phyloP scores from a whole-genome alignment of 2,113 vertebrate species.

The Etia nguti region DNA sequence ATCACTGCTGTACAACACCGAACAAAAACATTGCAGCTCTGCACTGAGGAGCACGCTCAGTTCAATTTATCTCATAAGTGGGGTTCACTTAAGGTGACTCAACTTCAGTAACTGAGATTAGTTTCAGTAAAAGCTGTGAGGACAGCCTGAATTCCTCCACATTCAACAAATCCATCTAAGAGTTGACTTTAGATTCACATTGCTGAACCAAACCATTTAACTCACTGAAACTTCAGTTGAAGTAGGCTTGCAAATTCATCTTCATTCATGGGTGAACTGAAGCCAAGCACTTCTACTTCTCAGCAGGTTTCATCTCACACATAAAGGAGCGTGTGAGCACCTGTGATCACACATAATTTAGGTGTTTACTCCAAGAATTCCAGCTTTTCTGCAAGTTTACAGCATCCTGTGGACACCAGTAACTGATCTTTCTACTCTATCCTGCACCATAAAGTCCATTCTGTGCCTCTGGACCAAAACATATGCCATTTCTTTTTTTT shows the following conservation, averaged over 20 bases:
- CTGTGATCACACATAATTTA: background rate
- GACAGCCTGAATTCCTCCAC: background rate
- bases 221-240: background rate
- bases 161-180: background rate
- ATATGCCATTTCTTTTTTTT: background rate
- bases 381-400: background rate
- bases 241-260: background rate
- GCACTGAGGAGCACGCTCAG: background rate
- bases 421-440: background rate
- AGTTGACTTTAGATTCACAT: background rate
- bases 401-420: background rate
- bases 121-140: background rate
- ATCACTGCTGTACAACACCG: background rate
- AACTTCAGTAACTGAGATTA: background rate
- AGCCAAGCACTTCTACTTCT: background rate
- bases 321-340: background rate
- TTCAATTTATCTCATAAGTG: background rate
- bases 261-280: background rate
- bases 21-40: background rate
- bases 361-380: background rate
- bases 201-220: background rate
- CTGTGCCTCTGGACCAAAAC: background rate
- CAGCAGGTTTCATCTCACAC: background rate
- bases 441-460: background rate
- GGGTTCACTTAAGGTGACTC: background rate